Evolutionary conservation across 2,888 invertebrate genomes (phyloP).

Genomic region (Eledone cirrhosa): DNA sequence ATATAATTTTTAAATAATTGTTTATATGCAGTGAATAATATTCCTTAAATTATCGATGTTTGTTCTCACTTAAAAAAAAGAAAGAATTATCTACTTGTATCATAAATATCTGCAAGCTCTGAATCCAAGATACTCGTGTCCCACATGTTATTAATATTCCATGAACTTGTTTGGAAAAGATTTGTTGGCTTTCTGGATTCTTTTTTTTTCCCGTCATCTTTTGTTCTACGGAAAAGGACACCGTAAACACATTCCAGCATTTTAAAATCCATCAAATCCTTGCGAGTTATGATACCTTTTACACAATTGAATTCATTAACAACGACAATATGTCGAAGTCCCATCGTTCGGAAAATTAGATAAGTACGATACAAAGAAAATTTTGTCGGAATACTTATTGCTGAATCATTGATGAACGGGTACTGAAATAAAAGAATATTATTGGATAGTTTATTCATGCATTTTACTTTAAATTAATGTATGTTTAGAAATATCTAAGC

Average conservation of each 20-base stretch:
- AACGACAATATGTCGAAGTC: slow-evolving; percentile 67
- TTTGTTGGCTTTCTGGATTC: not conserved
- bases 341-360: slow-evolving; percentile 67
- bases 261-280: slow-evolving; percentile 67
- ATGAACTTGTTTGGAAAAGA: not conserved
- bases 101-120: too few relatives aligned
- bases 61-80: too few relatives aligned
- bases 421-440: slow-evolving; percentile 47
- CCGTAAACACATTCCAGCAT: slow-evolving; percentile 62
- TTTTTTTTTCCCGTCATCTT: not conserved
- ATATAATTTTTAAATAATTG: too few relatives aligned
- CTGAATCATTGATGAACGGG: slow-evolving; percentile 67
- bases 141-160: slow-evolving; percentile 9
- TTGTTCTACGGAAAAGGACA: slow-evolving; percentile 31
- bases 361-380: slow-evolving; percentile 67
- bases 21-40: too few relatives aligned
- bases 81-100: too few relatives aligned
- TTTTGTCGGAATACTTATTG: slow-evolving; percentile 61
- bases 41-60: too few relatives aligned
- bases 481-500: not conserved
- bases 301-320: slow-evolving; percentile 63
- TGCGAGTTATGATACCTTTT: slow-evolving; percentile 67
- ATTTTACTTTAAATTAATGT: not conserved
- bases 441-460: not conserved
- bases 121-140: not conserved